Evolutionary conservation across 2,888 invertebrate species (phyloP).

Genomic region (Epiblema foenella): DNA sequence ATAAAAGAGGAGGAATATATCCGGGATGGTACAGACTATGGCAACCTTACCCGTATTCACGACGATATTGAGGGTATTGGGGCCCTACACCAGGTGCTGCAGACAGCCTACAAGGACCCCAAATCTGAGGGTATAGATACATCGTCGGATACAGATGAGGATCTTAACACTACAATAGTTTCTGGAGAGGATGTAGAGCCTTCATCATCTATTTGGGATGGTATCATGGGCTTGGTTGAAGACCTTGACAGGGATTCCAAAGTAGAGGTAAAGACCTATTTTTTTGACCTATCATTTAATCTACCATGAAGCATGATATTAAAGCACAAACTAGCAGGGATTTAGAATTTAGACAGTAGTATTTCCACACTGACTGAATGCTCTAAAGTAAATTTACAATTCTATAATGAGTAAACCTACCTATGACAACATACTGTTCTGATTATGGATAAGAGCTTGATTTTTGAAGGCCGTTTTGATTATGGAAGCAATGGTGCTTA

Average conservation of each 20-base stretch:
- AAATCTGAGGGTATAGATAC: conserved; percentile 60
- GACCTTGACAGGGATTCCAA: conserved; percentile 70
- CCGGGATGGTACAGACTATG: conserved; percentile 78
- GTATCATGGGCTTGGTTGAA: conserved; percentile 75
- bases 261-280: conserved; percentile 66
- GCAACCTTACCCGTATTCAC: conserved; percentile 71
- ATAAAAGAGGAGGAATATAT: conserved; percentile 83
- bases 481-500: no score
- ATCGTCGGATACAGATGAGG: conserved; percentile 59
- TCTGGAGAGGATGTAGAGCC: conserved; percentile 66
- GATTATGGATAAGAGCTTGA: no score
- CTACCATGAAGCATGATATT: background rate
- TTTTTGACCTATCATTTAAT: background rate
- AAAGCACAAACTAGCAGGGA: background rate
- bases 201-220: conserved; percentile 74
- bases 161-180: conserved; percentile 76
- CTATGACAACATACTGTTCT: no score
- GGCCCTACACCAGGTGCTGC: conserved; percentile 59
- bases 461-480: no score
- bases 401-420: no score
- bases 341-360: no score
- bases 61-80: conserved; percentile 61
- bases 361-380: background rate
- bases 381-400: no score
- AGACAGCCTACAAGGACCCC: conserved; percentile 66